Conservation (phyloP, 1,140 invertebrate species). For the Meloidogyne floridensis region DNA sequence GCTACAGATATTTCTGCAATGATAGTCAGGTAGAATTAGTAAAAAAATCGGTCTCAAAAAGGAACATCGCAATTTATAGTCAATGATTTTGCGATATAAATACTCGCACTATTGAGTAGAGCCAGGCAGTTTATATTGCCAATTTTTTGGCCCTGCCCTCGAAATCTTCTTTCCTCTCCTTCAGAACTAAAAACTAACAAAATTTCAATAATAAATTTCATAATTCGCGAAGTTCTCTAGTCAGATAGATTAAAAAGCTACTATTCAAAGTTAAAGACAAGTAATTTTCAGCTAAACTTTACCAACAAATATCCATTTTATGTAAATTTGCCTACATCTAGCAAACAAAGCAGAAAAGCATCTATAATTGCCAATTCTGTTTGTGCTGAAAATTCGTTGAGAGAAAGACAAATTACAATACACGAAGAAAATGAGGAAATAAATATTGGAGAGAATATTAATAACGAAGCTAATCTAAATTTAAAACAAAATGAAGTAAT, state of each 20-base stretch:
- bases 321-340: slow-evolving; percentile 46
- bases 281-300: slow-evolving; percentile 30
- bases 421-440: background rate
- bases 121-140: too few species aligned
- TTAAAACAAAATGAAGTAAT: background rate
- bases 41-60: too few species aligned
- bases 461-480: background rate
- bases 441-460: background rate
- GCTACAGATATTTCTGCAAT: background rate
- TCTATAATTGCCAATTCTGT: slow-evolving; percentile 42
- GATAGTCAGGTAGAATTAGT: background rate
- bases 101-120: too few species aligned
- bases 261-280: background rate
- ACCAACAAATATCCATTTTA: slow-evolving; percentile 45
- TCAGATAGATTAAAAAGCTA: too few species aligned
- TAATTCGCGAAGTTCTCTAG: too few species aligned
- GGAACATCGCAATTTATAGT: too few species aligned
- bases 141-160: too few species aligned
- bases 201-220: too few species aligned
- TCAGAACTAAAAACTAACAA: too few species aligned
- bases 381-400: slow-evolving; percentile 21
- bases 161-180: too few species aligned
- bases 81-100: too few species aligned
- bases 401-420: background rate
- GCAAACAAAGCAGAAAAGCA: slow-evolving; percentile 46